A percentile compares a stretch with the other conserved stretches of the same genome.
Evolutionary conservation across 2,888 invertebrate genomes (phyloP).

Genomic region (Candidula unifasciata): DNA sequence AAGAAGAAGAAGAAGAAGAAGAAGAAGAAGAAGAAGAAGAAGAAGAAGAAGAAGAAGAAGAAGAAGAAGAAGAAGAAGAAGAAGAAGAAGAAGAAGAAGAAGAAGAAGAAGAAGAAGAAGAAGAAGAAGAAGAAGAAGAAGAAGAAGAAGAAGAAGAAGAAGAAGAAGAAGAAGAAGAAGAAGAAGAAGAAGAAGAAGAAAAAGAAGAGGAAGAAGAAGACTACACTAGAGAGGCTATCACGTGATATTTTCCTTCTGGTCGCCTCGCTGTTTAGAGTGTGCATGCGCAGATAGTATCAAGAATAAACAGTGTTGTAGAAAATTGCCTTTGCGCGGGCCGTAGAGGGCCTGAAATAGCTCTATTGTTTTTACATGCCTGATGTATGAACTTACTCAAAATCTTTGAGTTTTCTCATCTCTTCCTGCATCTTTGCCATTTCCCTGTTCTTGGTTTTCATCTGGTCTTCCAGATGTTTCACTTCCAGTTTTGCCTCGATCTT

Average conservation of each 20-base stretch:
- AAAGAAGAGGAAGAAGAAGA: too few species aligned
- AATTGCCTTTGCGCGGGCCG: too few species aligned
- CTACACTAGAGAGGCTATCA: too few species aligned
- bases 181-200: too few species aligned
- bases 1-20: not conserved
- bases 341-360: too few species aligned
- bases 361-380: not conserved
- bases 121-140: not conserved
- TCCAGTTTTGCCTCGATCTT: constrained; percentile 26
- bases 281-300: too few species aligned
- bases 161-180: too few species aligned
- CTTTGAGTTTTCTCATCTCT: constrained; percentile 34
- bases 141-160: not conserved
- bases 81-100: not conserved
- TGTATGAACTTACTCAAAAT: constrained; percentile 40
- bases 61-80: not conserved
- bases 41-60: not conserved
- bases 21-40: not conserved
- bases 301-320: too few species aligned
- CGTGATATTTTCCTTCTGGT: too few species aligned
- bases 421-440: constrained; percentile 28
- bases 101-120: not conserved
- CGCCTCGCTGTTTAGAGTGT: too few species aligned
- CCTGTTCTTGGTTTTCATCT: constrained; percentile 6
- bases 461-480: constrained; percentile 38